Evolutionary conservation across 2,113 vertebrate genomes (phyloP).

Genomic region (Prochilodus magdalenae): DNA sequence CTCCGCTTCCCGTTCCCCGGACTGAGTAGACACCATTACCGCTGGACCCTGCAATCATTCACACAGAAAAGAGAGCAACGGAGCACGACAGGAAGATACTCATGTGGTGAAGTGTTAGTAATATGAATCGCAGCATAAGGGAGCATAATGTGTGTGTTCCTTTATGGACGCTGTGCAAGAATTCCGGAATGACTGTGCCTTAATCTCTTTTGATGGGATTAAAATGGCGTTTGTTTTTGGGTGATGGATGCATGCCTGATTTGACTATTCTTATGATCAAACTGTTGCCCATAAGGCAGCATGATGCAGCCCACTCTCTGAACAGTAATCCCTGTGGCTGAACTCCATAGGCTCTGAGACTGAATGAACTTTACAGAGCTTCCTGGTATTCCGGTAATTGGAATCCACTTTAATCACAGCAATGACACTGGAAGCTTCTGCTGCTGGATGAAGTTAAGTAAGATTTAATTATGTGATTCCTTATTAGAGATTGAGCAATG

Average conservation of each 20-base stretch:
- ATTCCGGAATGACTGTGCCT: not conserved
- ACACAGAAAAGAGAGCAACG: conserved; percentile 13
- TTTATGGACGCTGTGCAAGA: not conserved
- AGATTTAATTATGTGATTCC: conserved; percentile 41
- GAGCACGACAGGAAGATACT: conserved; percentile 24
- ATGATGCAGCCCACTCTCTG: not conserved
- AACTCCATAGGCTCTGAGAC: conserved; percentile 8
- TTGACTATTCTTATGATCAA: not conserved
- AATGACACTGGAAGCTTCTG: conserved; percentile 15
- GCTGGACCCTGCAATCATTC: conserved; percentile 20
- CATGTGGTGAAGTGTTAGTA: conserved; percentile 9
- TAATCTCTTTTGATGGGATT: conserved; percentile 7
- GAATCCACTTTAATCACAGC: conserved; percentile 39
- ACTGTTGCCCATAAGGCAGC: conserved; percentile 5
- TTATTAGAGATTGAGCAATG: no score
- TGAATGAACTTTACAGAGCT: conserved; percentile 28
- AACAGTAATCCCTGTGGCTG: conserved; percentile 36
- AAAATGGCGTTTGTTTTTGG: not conserved
- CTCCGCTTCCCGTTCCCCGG: not conserved
- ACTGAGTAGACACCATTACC: not conserved
- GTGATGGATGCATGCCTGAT: not conserved
- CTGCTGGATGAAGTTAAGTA: conserved; percentile 29
- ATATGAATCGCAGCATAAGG: conserved; percentile 2
- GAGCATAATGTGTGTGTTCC: conserved; percentile 6
- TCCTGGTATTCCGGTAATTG: conserved; percentile 41